Percentiles rank a stretch among this genome's conserved stretches.
These are phyloP conservation scores for Edolisoma coerulescens DNA, from an alignment of 2,113 vertebrate genomes.

Conservation along the genomic window DNA sequence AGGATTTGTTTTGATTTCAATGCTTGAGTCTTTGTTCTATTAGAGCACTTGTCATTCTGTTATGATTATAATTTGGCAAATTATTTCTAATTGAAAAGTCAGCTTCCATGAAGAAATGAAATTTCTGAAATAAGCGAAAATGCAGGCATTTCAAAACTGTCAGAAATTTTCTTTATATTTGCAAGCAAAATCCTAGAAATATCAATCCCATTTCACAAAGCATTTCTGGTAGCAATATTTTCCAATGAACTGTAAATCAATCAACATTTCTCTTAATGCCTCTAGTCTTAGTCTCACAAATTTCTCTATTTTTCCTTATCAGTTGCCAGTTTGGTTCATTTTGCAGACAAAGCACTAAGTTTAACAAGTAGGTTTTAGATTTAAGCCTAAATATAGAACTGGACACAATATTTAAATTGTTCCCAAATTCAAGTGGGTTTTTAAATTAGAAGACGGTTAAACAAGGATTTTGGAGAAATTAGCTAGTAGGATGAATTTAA, in stretches of 20 bases:
- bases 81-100: constrained; percentile 37
- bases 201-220: not conserved
- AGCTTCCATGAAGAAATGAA: not conserved
- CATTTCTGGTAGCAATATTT: not conserved
- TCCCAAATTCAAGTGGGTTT: not conserved
- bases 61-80: constrained; percentile 39
- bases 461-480: not conserved
- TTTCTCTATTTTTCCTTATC: not conserved
- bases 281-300: not conserved
- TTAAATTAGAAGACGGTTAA: not conserved
- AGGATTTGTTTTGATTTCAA: constrained; percentile 35
- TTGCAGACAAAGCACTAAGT: not conserved
- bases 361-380: not conserved
- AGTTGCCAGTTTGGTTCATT: not conserved
- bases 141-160: not conserved
- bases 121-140: not conserved
- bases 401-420: not conserved
- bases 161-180: not conserved
- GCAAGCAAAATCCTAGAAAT: not conserved
- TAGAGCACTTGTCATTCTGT: constrained; percentile 38
- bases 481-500: not conserved
- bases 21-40: constrained; percentile 20
- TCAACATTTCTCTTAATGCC: not conserved
- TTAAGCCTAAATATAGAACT: not conserved
- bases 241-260: not conserved